phyloP scores from a whole-genome alignment of 2,113 vertebrate genomes.

The Oncorhynchus gorbuscha region DNA sequence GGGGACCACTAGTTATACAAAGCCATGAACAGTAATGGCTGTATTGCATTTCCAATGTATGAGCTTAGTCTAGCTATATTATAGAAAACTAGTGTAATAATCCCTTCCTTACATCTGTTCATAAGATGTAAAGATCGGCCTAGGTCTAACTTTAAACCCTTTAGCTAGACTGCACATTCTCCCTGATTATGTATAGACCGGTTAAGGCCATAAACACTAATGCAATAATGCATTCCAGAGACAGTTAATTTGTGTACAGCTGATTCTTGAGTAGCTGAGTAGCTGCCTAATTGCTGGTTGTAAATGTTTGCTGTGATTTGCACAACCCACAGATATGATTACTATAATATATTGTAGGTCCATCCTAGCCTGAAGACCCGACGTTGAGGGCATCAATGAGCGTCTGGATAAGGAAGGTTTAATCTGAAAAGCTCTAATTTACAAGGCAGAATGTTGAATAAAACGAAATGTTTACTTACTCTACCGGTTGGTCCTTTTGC shows the following conservation, averaged over 20 bases:
- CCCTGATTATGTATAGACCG: not conserved
- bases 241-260: conserved; percentile 9
- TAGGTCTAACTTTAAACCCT: not conserved
- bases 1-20: too few species aligned
- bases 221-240: conserved; percentile 32
- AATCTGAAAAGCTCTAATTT: too few species aligned
- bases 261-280: not conserved
- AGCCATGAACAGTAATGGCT: too few species aligned
- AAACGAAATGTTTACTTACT: too few species aligned
- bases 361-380: too few species aligned
- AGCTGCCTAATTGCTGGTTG: not conserved
- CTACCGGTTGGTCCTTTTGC: too few species aligned
- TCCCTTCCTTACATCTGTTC: not conserved
- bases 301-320: not conserved
- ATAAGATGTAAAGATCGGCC: not conserved
- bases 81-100: not conserved
- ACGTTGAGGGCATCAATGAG: too few species aligned
- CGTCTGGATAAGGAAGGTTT: too few species aligned
- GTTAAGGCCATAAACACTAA: conserved; percentile 26
- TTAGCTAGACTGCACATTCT: not conserved
- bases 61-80: too few species aligned
- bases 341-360: too few species aligned
- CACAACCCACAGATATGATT: not conserved
- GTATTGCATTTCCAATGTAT: too few species aligned
- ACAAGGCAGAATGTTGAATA: too few species aligned